Evolutionary conservation across 1,140 invertebrate genomes (phyloP).

Genomic region (Cotesia typhae): DNA sequence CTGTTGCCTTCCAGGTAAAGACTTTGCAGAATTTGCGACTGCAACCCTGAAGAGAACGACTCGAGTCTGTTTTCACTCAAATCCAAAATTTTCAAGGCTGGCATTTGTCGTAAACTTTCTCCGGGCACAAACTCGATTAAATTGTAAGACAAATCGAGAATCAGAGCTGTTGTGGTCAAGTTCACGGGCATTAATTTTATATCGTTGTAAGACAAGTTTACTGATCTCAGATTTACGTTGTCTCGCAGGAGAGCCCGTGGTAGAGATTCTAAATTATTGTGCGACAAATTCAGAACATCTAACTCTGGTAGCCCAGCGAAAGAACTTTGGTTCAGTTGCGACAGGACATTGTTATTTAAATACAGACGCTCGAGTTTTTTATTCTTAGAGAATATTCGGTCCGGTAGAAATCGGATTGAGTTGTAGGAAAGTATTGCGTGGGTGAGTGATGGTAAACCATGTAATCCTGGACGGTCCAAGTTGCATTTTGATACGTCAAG

Average conservation of each 20-base stretch:
- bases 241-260: conserved; percentile 68
- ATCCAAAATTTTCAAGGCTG: conserved; percentile 67
- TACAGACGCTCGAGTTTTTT: conserved; percentile 69
- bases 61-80: conserved; percentile 61
- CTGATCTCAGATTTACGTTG: conserved; percentile 65
- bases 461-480: conserved; percentile 69
- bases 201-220: conserved; percentile 74
- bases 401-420: conserved; percentile 66
- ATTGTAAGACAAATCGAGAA: conserved; percentile 74
- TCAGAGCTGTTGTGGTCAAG: conserved; percentile 38
- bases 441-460: conserved; percentile 70
- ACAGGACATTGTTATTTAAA: conserved; percentile 71
- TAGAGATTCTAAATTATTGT: conserved; percentile 69
- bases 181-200: conserved; percentile 45
- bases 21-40: conserved; percentile 46
- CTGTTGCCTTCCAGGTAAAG: conserved; percentile 51
- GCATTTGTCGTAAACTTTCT: conserved; percentile 67
- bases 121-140: conserved; percentile 68
- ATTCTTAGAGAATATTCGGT: conserved; percentile 70
- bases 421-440: conserved; percentile 70
- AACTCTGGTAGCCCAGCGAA: conserved; percentile 60
- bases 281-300: conserved; percentile 72
- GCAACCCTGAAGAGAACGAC: conserved; percentile 43
- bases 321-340: conserved; percentile 60
- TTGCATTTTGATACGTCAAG: conserved; percentile 74